Base-by-base conservation (phyloP, 2,797 vertebrate species). In the Chiroxiphia lanceolata region DNA sequence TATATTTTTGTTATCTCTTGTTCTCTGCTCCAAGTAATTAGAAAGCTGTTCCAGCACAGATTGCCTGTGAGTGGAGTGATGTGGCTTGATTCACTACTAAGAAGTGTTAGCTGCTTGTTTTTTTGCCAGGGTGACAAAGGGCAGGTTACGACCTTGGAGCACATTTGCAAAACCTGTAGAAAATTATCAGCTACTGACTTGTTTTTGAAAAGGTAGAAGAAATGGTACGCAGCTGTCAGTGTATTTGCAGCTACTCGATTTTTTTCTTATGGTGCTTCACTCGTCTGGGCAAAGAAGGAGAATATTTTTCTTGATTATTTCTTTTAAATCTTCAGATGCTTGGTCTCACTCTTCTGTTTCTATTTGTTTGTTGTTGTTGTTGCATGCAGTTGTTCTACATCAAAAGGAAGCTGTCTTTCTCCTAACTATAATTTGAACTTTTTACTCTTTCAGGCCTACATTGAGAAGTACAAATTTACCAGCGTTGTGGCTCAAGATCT, bases 401-500 rank as follows among this genome's bases (percentile, higher is more conserved):
- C 3, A 2, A 54, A 89, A 57, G 13, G 26, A 91, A 64, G 12
- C 16, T 50, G 17, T 74, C 11, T 74, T 60, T 60, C 29, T 84
- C 31, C 29, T 74, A 72, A 64, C n/a, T 5, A 6, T 69, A 47
- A 38, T 48, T 70, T 83, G 22, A 80, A 13, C 4, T 2, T 88
- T 65, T 96, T 51, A 94, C 53, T 86, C 16, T 78, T 93, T 11
- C 97, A 99, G 99, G 99, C 99, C 83, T 99, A 99, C 18, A 99
- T 99, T 75, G 98, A 98, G 80, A 98, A 99, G 97, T 99, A 99
- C 94, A 98, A 99, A 95, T 99, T 99, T 94, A 98, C 98, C 92
- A 99, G 99, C 0, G 99, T 99, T 25, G 98, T 99, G 60, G 98
- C 99, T 95, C 98, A 99, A 97, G 99, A 99, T 97, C 98, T 99